Evolutionary conservation across 2,888 invertebrate species (phyloP).

Genomic region (Julus scanicus): DNA sequence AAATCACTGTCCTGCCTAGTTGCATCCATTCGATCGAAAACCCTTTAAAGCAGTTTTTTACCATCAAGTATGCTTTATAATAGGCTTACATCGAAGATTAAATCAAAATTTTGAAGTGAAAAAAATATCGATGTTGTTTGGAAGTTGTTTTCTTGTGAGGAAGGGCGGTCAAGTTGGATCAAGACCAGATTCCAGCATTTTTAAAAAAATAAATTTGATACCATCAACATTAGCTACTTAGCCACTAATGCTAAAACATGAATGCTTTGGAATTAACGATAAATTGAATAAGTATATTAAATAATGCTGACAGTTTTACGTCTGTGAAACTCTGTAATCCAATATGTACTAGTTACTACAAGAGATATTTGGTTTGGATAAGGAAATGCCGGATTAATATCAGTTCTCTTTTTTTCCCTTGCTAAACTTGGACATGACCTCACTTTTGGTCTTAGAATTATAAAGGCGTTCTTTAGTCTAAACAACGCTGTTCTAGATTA

Average conservation of each 20-base stretch:
- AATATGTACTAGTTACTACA: background rate
- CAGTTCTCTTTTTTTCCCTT: background rate
- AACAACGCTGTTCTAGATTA: too few relatives aligned
- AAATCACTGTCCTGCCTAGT: background rate
- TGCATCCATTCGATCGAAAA: background rate
- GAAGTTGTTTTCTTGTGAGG: slow-evolving; percentile 7
- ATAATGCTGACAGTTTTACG: background rate
- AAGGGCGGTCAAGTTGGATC: background rate
- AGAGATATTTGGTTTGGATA: background rate
- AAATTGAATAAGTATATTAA: background rate
- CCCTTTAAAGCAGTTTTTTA: background rate
- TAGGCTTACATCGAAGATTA: slow-evolving; percentile 19
- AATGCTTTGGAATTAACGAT: background rate
- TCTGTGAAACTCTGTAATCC: background rate
- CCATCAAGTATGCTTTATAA: slow-evolving; percentile 18
- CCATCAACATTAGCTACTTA: background rate
- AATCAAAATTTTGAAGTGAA: background rate
- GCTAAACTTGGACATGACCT: background rate
- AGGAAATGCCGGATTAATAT: background rate
- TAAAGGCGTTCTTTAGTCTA: too few relatives aligned
- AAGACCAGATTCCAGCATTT: slow-evolving; percentile 37
- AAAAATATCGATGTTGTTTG: background rate
- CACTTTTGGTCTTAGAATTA: too few relatives aligned
- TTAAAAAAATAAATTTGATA: background rate
- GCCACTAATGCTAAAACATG: background rate